A percentile compares a stretch with the other conserved stretches of the same genome.
Evolutionary conservation across 2,113 vertebrate species (phyloP).

Genomic region (Nothobranchius furzeri): DNA sequence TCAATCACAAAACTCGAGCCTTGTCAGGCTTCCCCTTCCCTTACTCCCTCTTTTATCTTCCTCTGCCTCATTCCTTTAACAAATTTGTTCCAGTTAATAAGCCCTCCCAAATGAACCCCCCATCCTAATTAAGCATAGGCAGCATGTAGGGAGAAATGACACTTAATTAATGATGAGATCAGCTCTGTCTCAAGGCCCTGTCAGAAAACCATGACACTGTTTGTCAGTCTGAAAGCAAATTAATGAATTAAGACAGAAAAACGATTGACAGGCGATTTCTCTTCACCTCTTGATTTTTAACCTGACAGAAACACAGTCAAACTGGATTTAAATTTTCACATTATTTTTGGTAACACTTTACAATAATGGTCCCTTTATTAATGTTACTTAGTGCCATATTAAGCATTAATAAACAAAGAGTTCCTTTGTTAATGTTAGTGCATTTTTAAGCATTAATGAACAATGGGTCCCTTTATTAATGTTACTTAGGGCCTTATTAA

Average conservation of each 20-base stretch:
- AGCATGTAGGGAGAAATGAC: slow-evolving; percentile 99
- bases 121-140: slow-evolving; percentile 97
- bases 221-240: slow-evolving; percentile 98
- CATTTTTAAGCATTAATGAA: too few species aligned
- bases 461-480: too few species aligned
- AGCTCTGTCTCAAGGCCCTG: slow-evolving; percentile 99
- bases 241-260: slow-evolving; percentile 72
- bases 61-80: slow-evolving; percentile 89
- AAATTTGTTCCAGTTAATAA: slow-evolving; percentile 99
- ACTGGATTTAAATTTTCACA: slow-evolving; percentile 49
- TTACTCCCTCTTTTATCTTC: slow-evolving; percentile 63
- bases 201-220: slow-evolving; percentile 99
- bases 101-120: slow-evolving; percentile 97
- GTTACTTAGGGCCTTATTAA: too few species aligned
- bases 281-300: slow-evolving; percentile 15
- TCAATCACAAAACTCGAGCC: slow-evolving; percentile 95
- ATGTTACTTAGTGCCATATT: too few species aligned
- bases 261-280: slow-evolving; percentile 67
- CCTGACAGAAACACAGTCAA: slow-evolving; percentile 27
- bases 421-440: too few species aligned
- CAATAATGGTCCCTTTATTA: too few species aligned
- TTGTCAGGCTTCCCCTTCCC: slow-evolving; percentile 82
- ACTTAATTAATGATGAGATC: slow-evolving; percentile 99
- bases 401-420: too few species aligned
- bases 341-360: too few species aligned